phyloP scores from a whole-genome alignment of 1,140 invertebrate species.

The Ridgeia piscesae region DNA sequence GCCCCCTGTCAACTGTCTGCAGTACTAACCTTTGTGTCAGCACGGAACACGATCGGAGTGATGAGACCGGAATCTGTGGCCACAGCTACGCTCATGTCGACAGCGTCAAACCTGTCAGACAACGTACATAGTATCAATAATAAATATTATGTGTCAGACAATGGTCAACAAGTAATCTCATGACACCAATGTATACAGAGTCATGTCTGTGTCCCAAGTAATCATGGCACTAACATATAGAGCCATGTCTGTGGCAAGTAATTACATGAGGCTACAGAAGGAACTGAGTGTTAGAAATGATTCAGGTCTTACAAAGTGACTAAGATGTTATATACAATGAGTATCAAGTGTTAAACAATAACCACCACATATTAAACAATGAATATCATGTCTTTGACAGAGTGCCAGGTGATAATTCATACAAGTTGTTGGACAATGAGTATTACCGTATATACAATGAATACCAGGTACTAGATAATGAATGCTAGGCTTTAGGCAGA shows the following conservation, averaged over 20 bases:
- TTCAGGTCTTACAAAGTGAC: no score
- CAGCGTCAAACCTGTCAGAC: constrained; percentile 70
- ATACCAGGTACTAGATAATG: not conserved
- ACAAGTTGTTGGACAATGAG: no score
- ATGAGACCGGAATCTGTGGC: constrained; percentile 94
- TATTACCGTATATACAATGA: no score
- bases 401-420: no score
- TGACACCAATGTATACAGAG: not conserved
- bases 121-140: no score
- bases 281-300: no score
- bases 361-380: no score
- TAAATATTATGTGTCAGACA: not conserved
- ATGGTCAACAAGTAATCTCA: not conserved
- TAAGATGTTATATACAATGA: no score
- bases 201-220: not conserved
- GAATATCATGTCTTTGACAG: no score
- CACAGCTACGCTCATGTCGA: constrained; percentile 96
- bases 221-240: not conserved
- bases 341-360: no score
- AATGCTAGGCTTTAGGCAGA: not conserved
- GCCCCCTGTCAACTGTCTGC: not conserved
- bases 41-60: constrained; percentile 94
- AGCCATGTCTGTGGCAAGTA: not conserved
- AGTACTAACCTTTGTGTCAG: constrained; percentile 74
- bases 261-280: not conserved